Evolutionary conservation across 1,140 invertebrate species (phyloP), one percentile per base, ranked within the genome.

Genomic region (Solen grandis): DNA sequence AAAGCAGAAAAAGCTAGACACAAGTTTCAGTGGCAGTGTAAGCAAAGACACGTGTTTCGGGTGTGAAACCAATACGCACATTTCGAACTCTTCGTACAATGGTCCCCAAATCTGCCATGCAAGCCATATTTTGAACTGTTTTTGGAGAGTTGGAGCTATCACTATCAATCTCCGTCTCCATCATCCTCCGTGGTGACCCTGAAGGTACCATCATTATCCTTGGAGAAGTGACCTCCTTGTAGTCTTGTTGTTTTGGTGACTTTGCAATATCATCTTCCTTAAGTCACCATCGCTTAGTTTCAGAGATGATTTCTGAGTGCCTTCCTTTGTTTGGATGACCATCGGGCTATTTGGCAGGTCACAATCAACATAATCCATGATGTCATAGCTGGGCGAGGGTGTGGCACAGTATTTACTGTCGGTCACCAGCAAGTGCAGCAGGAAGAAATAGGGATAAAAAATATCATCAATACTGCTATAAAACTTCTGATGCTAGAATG

Each of bases 331-430:
- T 25, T 35, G 50, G 27, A 80, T 63, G 41, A 57, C 63, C 8
- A 57, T 72, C 33, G 55, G 38, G 5, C 33, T 31, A 10, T 73
- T 55, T 22, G 68, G 55, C 33, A 54, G 22, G 27, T 31, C 55
- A 10, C 27, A 31, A 60, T 80, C 77, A 1, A 70, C 33, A 31
- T 73, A 80, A 5, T 80, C 77, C 35, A 80, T 80, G 25, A 78
- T 63, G 57, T 73, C 68, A 19, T 65, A 73, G 33, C 63, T 72
- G 19, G 77, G 86, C 16, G 88, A 89, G 13, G 85, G 85, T 35
- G 85, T 79, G 33, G 84, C 87, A 46, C 84, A 79, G 59, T 86
- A 86, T 80, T 87, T 87, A 84, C 88, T 89, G 84, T 54, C 29
- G 31, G 54, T 50, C 35, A 36, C n/a, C 5, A 8, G 31, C 33